Conservation (phyloP, 2,113 vertebrate genomes). For the Laticauda colubrina region DNA sequence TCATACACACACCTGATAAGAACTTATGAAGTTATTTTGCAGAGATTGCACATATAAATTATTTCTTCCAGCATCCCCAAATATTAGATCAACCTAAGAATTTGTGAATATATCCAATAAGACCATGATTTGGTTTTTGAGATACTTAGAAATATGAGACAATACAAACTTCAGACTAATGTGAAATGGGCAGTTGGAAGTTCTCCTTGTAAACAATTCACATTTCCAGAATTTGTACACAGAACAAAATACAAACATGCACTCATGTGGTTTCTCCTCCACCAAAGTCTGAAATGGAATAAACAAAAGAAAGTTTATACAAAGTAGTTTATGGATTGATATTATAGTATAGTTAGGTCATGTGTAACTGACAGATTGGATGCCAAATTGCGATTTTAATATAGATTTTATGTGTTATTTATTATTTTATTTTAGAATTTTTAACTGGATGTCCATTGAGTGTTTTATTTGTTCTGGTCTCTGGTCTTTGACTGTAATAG, state of each 20-base stretch:
- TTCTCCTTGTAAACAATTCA: neutral
- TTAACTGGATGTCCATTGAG: neutral
- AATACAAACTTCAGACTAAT: neutral
- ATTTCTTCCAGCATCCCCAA: neutral
- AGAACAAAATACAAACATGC: neutral
- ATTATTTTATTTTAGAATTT: neutral
- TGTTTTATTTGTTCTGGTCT: neutral
- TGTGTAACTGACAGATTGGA: neutral
- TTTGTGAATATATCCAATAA: neutral
- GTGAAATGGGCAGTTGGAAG: neutral
- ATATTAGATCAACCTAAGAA: neutral
- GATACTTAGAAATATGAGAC: neutral
- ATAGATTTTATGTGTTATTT: neutral
- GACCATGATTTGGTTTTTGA: neutral
- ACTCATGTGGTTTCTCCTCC: neutral
- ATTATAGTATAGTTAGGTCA: neutral
- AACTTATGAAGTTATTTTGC: neutral
- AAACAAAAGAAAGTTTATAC: neutral
- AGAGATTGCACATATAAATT: neutral
- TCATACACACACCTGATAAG: neutral
- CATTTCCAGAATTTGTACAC: neutral
- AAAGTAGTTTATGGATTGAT: neutral
- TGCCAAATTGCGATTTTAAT: neutral
- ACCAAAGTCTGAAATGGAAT: neutral
- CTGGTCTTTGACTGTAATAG: neutral